Evolutionary conservation across 2,797 vertebrate species (phyloP).

Genomic region (Hozukius guyotensis): DNA sequence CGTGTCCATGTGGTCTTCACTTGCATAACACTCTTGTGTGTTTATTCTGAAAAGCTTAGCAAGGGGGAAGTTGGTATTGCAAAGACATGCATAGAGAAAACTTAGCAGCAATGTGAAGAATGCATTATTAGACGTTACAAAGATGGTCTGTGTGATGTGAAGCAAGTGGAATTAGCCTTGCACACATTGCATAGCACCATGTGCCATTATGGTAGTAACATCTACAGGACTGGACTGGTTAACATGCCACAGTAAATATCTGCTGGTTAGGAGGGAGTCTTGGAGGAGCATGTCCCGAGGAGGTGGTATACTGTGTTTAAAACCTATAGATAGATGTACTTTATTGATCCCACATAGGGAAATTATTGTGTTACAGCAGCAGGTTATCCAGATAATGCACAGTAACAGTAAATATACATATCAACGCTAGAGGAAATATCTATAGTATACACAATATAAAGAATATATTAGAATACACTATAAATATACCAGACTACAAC

Average conservation of each 20-base stretch:
- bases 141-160: neutral
- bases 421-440: no score
- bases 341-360: no score
- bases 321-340: neutral
- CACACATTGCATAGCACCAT: constrained; percentile 38
- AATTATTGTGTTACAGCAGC: no score
- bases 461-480: no score
- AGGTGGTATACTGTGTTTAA: neutral
- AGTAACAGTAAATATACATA: no score
- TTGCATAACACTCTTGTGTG: neutral
- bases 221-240: constrained; percentile 40
- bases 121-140: neutral
- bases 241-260: constrained; percentile 24
- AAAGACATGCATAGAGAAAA: neutral
- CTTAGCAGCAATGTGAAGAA: neutral
- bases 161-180: constrained; percentile 23
- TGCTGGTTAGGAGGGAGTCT: constrained; percentile 19
- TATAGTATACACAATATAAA: no score
- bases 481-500: no score
- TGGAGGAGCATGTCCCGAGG: constrained; percentile 27
- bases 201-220: constrained; percentile 34
- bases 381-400: no score
- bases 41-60: neutral
- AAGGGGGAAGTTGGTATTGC: neutral
- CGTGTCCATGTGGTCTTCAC: neutral